Evolutionary conservation across 2,888 invertebrate species (phyloP).

Genomic region (Acleris emargana): DNA sequence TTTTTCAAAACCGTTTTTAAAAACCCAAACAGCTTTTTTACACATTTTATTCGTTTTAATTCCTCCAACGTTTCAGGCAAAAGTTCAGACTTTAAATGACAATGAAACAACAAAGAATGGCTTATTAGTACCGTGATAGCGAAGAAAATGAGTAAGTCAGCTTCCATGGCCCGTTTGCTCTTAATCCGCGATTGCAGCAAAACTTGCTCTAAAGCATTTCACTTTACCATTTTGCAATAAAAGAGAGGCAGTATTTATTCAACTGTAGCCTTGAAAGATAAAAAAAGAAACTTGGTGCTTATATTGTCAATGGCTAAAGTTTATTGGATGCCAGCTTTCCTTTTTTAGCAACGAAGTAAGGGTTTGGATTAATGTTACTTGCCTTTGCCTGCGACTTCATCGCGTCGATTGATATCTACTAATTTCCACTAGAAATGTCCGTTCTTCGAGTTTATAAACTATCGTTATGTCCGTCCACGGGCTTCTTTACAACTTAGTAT

Average conservation of each 20-base stretch:
- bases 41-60: conserved; percentile 12
- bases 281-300: background rate
- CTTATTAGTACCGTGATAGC: conserved; percentile 23
- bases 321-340: too few species aligned
- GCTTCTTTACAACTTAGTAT: too few species aligned
- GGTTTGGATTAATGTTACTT: too few species aligned
- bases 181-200: conserved; percentile 16
- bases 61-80: background rate
- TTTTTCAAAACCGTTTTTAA: background rate
- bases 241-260: conserved; percentile 13
- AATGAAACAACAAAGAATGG: conserved; percentile 17
- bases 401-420: too few species aligned
- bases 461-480: too few species aligned
- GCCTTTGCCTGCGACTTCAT: too few species aligned
- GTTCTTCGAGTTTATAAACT: too few species aligned
- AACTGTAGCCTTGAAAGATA: conserved; percentile 4
- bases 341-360: too few species aligned
- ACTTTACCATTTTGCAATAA: conserved; percentile 11
- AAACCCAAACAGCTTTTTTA: background rate
- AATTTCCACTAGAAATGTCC: too few species aligned
- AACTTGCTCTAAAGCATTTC: conserved; percentile 4
- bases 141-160: conserved; percentile 21
- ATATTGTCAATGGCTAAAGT: background rate
- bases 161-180: conserved; percentile 10
- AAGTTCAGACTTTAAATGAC: conserved; percentile 7